Base-by-base conservation (phyloP, 2,797 vertebrate genomes). In the Chloroceryle amazona region DNA sequence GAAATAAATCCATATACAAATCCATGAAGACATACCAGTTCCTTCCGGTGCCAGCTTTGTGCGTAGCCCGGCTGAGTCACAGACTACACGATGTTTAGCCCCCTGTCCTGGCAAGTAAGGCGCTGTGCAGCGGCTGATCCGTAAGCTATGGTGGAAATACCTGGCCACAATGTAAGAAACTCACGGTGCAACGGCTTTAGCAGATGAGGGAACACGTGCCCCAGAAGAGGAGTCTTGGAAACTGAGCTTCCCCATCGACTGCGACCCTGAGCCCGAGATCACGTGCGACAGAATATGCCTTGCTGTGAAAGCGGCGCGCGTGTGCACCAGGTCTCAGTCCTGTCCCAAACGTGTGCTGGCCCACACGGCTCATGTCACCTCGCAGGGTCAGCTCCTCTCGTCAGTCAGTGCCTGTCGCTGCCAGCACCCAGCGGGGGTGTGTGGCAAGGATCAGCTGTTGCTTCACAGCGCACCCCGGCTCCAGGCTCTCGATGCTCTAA, bases 181-280 rank as follows among this genome's bases (percentile, higher is more conserved):
- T 97, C 82, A 71, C 11, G 58, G 95, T 89, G 89, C 94, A 95
- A 51, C 9, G 79, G 89, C 90, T 67, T 97, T 63, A 73, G 94
- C 46, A 31, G 61, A 70, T 83, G 81, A 94, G 44, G 93, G 95
- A 97, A 96, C 26, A 72, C 16, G 68, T 68, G 74, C 76, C 72
- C 75, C 83, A 58, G 86, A 97, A 96, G 91, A 97, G 89, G 87
- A 86, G 39, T 46, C 89, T 74, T 31, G 28, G 95, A 89, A 96
- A 90, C 79, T 2, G 52, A 95, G 76, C 41, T 63, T 66, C 25
- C 51, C 47, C 51, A 4, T 8, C 0, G 0, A 5, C 42, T 10
- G 13, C 0, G 0, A 55, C 55, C 35, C 82, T 0, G 1, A 83
- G 55, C 68, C 47, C 41, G 41, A 31, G 44, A 46, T 3, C 11